A percentile compares a stretch with the other conserved stretches of the same genome.
Conservation (phyloP, 2,888 invertebrate species). For the Fragum whitleyi region DNA sequence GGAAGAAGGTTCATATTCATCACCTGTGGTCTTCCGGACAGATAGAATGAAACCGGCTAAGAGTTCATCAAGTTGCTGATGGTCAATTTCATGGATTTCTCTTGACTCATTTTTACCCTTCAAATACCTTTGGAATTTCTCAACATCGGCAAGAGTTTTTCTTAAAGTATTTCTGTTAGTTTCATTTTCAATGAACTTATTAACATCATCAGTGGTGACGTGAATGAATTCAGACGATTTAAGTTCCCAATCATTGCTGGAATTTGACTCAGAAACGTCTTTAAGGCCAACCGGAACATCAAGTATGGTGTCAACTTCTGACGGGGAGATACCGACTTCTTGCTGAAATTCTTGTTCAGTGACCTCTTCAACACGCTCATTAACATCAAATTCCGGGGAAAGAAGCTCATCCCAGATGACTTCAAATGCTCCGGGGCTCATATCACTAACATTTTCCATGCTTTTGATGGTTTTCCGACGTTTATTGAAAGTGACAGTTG, state of each 20-base stretch:
- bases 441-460: neutral
- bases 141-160: slow-evolving; percentile 32
- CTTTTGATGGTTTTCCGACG: neutral
- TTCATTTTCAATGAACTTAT: slow-evolving; percentile 14
- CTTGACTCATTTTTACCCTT: slow-evolving; percentile 9
- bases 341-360: neutral
- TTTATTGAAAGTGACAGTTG: neutral
- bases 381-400: neutral
- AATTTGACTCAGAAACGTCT: neutral
- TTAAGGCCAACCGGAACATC: neutral
- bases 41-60: slow-evolving; percentile 29
- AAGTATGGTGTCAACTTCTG: neutral
- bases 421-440: neutral
- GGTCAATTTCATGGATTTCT: slow-evolving; percentile 24
- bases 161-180: slow-evolving; percentile 30
- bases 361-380: neutral
- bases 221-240: neutral
- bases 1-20: slow-evolving; percentile 33
- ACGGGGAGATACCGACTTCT: neutral
- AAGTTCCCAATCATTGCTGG: neutral
- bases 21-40: slow-evolving; percentile 20
- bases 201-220: slow-evolving; percentile 13
- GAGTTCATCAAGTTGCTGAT: slow-evolving; percentile 25
- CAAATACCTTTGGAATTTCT: slow-evolving; percentile 32
- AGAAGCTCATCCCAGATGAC: slow-evolving; percentile 1